Conservation (phyloP, 2,888 invertebrate species). For the Colostygia pectinataria region DNA sequence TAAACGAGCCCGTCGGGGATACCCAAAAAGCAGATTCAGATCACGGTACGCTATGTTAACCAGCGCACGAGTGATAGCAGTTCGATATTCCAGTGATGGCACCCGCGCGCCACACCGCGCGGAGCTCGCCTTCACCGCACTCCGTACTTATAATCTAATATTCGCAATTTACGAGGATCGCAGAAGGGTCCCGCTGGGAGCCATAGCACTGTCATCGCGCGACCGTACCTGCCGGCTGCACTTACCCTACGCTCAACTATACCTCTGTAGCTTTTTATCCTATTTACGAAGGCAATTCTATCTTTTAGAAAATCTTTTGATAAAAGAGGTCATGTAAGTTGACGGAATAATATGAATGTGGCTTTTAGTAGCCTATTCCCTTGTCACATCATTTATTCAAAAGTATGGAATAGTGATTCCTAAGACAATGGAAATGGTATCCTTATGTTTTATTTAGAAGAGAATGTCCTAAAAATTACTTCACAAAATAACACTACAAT, state of each 20-base stretch:
- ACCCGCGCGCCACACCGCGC: slow-evolving; percentile 43
- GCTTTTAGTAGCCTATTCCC: slow-evolving; percentile 13
- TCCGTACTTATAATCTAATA: slow-evolving; percentile 82
- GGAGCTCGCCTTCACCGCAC: slow-evolving; percentile 55
- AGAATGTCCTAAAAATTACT: no score
- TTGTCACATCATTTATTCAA: slow-evolving; percentile 9
- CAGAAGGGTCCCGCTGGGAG: slow-evolving; percentile 70
- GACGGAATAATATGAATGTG: slow-evolving; percentile 23
- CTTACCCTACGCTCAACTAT: slow-evolving; percentile 66
- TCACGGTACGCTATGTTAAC: slow-evolving; percentile 67
- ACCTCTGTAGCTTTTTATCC: slow-evolving; percentile 52
- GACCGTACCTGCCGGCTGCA: slow-evolving; percentile 71
- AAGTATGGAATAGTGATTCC: neutral
- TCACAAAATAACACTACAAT: slow-evolving; percentile 7
- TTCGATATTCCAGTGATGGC: slow-evolving; percentile 75
- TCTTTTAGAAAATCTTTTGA: slow-evolving; percentile 38
- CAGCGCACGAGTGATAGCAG: slow-evolving; percentile 72
- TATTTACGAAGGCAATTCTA: slow-evolving; percentile 43
- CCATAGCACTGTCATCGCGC: slow-evolving; percentile 76
- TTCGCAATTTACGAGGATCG: slow-evolving; percentile 82
- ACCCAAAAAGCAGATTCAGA: slow-evolving; percentile 70
- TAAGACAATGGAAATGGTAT: neutral
- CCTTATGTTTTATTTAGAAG: no score
- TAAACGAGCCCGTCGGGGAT: slow-evolving; percentile 40
- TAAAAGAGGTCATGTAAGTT: slow-evolving; percentile 21